Evolutionary conservation across 2,113 vertebrate species (phyloP), one percentile per base, ranked within the genome.

Genomic region (Heterotilapia buettikoferi): DNA sequence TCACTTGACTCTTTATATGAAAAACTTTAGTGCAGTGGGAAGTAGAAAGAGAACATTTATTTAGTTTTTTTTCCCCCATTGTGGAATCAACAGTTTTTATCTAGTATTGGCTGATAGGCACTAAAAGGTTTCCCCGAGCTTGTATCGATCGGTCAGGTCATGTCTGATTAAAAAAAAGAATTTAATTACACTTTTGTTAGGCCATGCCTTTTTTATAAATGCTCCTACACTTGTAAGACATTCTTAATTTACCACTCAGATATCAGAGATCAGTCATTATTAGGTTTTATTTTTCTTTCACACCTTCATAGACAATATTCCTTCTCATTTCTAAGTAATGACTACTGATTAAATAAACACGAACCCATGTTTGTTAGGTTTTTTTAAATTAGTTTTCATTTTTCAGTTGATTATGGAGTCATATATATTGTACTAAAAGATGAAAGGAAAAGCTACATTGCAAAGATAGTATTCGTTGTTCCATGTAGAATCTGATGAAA

Each of bases 1-100:
- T 50, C 71, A 76, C 71, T 76, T 76, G 43, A 76, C 14, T 78
- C 26, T 50, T 78, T 76, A 45, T 76, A 50, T 50, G 24, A 50
- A 45, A 73, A 43, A 43, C 66, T 29, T 31, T 50, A 24, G 19
- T 31, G 71, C 71, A 13, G 16, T 50, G 71, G 24, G 26, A 78
- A 78, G 73, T 78, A 52, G 26, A 33, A 52, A n/a, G 24, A n/a
- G 45, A 78, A 78, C 45, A 50, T 45, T 16, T 45, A 45, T 43
- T 2, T 73, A 6, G 5, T 43, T 29, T 31, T 57, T 57, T 5
- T 1, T 1, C 3, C 16, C 8, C 5, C 29, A 33, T 33, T 63
- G 6, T 63, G 9, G 18, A n/a, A 11, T 63, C 59, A 66, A 36
- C 33, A 12, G 19, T 38, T 38, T 63, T n/a, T 66, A 12, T 66